Evolutionary conservation across 1,140 invertebrate genomes (phyloP), one percentile per base, ranked within the genome.

Genomic region (Macrosteles quadrilineatus): DNA sequence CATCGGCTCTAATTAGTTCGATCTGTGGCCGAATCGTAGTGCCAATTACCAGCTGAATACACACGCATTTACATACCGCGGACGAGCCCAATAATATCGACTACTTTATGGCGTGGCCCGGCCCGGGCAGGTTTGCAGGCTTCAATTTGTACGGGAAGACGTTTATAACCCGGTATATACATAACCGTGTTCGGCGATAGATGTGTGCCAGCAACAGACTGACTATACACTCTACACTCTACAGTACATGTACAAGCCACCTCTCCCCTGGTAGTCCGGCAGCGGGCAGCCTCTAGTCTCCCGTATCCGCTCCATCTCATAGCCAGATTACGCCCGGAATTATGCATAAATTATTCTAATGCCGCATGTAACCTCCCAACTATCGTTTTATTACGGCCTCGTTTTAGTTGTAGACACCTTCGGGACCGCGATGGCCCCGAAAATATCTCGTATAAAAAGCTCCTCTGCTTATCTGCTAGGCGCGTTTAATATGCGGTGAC

Each of bases 101-200:
- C 55, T 25, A 59, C 23, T 59, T 59, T 59, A 59, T 29, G 55
- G 55, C 21, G 55, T 6, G 55, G 47, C 55, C 55, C 9, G 23
- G 23, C 14, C 55, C 23, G 14, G 55, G 23, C 47, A 23, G 47
- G 47, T n/a, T 50, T 50, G 21, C 47, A 19, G 17, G 21, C 55
- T 59, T 59, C 55, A 59, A 59, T 59, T 59, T 59, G 55, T 59
- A 59, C 55, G 23, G 23, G 25, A 14, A 30, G 55, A 59, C 55
- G 55, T 59, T 59, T 59, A 59, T 59, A 59, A 59, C 55, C 55
- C 11, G 25, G 12, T 29, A 27, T 23, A 50, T 50, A 50, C 47
- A 50, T 50, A 50, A 50, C 47, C 47, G 47, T 59, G 32, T 36
- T 36, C 32, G 32, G 32, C 32, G 32, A 36, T 36, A 36, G 32